Conservation (phyloP, 2,113 vertebrate genomes). For the Macquaria australasica region DNA sequence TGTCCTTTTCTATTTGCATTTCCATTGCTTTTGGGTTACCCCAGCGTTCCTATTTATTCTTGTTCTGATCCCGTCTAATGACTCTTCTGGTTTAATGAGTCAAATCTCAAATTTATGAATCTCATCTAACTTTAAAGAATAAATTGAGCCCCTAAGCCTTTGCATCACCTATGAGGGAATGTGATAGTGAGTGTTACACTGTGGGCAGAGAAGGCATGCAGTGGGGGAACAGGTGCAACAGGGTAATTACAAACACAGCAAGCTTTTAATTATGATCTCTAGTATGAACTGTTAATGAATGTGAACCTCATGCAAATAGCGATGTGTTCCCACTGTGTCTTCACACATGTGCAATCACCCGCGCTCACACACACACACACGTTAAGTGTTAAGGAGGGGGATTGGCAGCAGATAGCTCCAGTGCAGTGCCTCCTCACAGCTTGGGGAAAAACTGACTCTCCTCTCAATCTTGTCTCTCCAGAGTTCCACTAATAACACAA, state of each 20-base stretch:
- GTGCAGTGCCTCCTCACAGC: conserved; percentile 20
- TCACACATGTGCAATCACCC: conserved; percentile 33
- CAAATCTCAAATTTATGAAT: conserved; percentile 64
- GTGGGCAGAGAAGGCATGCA: conserved; percentile 57
- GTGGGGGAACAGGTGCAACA: conserved; percentile 75
- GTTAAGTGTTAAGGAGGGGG: conserved; percentile 35
- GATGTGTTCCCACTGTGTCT: conserved; percentile 55
- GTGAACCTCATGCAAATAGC: conserved; percentile 72
- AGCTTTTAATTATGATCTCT: conserved; percentile 82
- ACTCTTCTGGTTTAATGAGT: conserved; percentile 70
- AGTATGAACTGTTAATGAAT: conserved; percentile 81
- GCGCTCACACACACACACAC: not conserved
- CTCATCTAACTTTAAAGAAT: conserved; percentile 69
- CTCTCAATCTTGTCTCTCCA: conserved; percentile 24
- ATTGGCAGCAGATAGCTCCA: conserved; percentile 27
- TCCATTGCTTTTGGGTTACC: conserved; percentile 49
- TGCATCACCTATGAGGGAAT: conserved; percentile 54
- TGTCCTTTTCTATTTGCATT: conserved; percentile 48
- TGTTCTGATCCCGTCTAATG: conserved; percentile 59
- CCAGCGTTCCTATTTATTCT: conserved; percentile 47
- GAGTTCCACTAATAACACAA: conserved; percentile 43
- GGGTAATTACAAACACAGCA: conserved; percentile 82
- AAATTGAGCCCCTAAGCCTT: conserved; percentile 63
- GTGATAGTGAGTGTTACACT: conserved; percentile 48
- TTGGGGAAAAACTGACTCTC: conserved; percentile 18